These are phyloP conservation scores for Agrilus mali DNA, from an alignment of 2,888 invertebrate species.

Conservation along the genomic window DNA sequence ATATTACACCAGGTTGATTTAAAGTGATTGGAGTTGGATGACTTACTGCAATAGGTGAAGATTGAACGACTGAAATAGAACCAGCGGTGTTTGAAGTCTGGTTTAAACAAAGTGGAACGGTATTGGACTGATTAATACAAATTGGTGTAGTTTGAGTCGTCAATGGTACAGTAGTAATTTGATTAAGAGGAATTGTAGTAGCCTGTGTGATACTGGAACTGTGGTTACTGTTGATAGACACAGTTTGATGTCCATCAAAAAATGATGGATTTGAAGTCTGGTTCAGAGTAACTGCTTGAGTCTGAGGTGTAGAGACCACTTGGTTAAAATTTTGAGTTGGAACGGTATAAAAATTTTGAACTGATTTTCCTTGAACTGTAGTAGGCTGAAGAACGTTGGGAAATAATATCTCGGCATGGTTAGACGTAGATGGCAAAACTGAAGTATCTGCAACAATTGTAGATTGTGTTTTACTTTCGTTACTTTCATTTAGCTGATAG, in stretches of 20 bases:
- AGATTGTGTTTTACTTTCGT: no score
- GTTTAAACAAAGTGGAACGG: constrained; percentile 19
- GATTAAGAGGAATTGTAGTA: constrained; percentile 7
- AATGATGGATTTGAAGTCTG: constrained; percentile 3
- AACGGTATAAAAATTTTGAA: no score
- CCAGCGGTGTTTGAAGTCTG: constrained; percentile 17
- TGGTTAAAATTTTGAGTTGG: no score
- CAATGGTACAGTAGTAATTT: constrained; percentile 1
- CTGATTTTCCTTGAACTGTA: no score
- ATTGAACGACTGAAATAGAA: constrained; percentile 12
- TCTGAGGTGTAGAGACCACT: neutral
- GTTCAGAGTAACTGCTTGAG: constrained; percentile 6
- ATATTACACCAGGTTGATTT: constrained; percentile 12
- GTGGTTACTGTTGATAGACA: constrained; percentile 4
- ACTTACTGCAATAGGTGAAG: constrained; percentile 10
- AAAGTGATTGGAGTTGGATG: constrained; percentile 14
- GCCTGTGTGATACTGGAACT: constrained; percentile 8
- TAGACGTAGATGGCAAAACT: no score
- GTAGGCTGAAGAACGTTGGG: no score
- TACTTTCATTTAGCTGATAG: neutral
- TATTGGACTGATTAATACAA: constrained; percentile 22
- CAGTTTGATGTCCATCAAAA: constrained; percentile 4
- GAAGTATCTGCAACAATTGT: no score
- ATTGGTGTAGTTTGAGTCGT: constrained; percentile 23
- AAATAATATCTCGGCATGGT: no score